phyloP scores from a whole-genome alignment of 2,113 vertebrate species.

The Sebastes fasciatus region DNA sequence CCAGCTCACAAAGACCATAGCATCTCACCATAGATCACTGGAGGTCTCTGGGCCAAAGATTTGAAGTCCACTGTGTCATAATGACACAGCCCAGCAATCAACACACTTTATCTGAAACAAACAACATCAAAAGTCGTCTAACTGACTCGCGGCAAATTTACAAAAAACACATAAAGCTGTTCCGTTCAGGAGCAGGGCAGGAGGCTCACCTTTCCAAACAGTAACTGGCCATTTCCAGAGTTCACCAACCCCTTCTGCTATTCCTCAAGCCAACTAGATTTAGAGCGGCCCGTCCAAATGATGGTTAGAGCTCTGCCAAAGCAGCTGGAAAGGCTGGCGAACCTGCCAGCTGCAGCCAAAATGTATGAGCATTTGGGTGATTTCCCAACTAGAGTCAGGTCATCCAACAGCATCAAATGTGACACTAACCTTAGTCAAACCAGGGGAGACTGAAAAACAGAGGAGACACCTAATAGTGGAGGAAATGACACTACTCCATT shows the following conservation, averaged over 20 bases:
- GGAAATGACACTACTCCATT: not conserved
- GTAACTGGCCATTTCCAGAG: conserved; percentile 46
- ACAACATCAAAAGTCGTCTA: not conserved
- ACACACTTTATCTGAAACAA: not conserved
- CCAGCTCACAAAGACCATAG: not conserved
- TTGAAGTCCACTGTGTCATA: not conserved
- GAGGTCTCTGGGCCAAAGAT: no score
- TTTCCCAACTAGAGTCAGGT: conserved; percentile 60
- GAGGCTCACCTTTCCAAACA: conserved; percentile 51
- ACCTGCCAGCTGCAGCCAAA: conserved; percentile 45
- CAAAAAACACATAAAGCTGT: not conserved
- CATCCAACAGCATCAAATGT: conserved; percentile 53
- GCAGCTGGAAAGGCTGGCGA: conserved; percentile 73
- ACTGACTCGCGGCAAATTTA: not conserved
- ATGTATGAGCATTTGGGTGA: conserved; percentile 60
- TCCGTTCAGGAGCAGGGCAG: not conserved
- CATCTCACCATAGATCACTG: no score
- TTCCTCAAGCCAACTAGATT: conserved; percentile 43
- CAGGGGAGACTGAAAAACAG: conserved; percentile 26
- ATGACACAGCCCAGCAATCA: not conserved
- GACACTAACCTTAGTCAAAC: conserved; percentile 42
- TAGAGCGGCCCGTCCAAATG: conserved; percentile 53
- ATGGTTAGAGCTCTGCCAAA: conserved; percentile 62
- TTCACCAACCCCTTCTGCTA: conserved; percentile 37
- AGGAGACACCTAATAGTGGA: conserved; percentile 1